Conservation (phyloP, 2,888 invertebrate genomes). For the Auanema sp. region DNA sequence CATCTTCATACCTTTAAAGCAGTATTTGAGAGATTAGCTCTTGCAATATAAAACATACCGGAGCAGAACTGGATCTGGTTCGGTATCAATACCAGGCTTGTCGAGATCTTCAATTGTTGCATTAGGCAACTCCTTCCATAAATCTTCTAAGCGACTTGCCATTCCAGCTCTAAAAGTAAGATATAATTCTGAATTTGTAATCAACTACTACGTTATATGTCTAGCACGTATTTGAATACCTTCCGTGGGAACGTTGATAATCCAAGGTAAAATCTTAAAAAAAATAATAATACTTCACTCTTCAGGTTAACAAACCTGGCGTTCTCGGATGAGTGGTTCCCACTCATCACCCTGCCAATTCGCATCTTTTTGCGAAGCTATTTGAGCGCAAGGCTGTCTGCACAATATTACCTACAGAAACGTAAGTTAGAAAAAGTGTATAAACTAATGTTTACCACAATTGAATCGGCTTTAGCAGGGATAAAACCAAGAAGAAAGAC, state of each 20-base stretch:
- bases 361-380: conserved; percentile 95
- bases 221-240: conserved; percentile 92
- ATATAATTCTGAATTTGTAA: conserved; percentile 5
- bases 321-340: conserved; percentile 69
- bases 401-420: conserved; percentile 74
- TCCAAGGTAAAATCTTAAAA: conserved; percentile 84
- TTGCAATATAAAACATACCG: conserved; percentile 44
- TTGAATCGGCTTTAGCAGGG: conserved; percentile 78
- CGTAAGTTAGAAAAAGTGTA: conserved; percentile 73
- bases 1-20: conserved; percentile 80
- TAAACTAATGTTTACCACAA: conserved; percentile 78
- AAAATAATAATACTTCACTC: conserved; percentile 28
- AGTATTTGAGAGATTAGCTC: neutral
- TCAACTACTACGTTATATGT: conserved; percentile 76
- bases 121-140: conserved; percentile 98
- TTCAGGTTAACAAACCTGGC: conserved; percentile 10
- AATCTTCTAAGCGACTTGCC: conserved; percentile 95
- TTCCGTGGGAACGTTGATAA: conserved; percentile 94
- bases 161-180: conserved; percentile 69
- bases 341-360: conserved; percentile 76
- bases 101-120: conserved; percentile 97
- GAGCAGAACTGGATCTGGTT: conserved; percentile 84
- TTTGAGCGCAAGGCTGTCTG: conserved; percentile 95
- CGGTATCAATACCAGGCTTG: conserved; percentile 95
- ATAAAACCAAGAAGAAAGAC: conserved; percentile 98